phyloP scores from a whole-genome alignment of 2,888 invertebrate species.

The Xanthorhoe spadicearia region DNA sequence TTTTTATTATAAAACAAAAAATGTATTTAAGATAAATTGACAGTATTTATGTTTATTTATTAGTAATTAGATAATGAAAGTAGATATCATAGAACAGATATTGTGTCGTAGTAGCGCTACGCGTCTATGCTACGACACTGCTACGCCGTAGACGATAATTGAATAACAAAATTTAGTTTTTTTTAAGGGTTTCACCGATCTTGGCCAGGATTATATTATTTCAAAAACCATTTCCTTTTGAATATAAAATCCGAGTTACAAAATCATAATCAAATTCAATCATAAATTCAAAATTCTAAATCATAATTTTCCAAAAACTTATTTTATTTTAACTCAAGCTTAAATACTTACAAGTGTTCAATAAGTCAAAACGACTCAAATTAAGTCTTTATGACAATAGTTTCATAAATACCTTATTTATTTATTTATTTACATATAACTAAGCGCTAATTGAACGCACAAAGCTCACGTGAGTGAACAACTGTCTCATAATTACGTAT shows the following conservation, averaged over 20 bases:
- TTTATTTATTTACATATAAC: no score
- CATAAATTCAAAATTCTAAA: no score
- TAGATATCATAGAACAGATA: conserved; percentile 31
- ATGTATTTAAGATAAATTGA: no score
- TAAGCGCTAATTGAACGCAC: conserved; percentile 3
- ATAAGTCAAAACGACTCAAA: neutral
- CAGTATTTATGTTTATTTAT: no score
- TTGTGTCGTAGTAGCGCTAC: conserved; percentile 3
- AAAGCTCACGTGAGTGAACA: conserved; percentile 48
- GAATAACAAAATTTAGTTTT: neutral
- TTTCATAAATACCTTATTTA: neutral
- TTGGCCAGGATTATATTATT: no score
- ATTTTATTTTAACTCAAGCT: no score
- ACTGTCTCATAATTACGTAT: conserved; percentile 52
- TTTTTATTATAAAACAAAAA: no score
- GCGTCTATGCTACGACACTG: conserved; percentile 10
- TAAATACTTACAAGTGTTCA: neutral
- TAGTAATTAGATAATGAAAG: neutral
- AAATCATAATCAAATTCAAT: no score
- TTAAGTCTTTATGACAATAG: neutral
- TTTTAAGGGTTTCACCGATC: no score
- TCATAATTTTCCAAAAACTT: no score
- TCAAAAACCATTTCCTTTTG: no score
- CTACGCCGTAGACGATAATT: conserved; percentile 40
- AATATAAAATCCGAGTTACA: no score